These are phyloP conservation scores for Pachypanchax playfairii DNA, from an alignment of 2,113 vertebrate species.

Conservation along the genomic window DNA sequence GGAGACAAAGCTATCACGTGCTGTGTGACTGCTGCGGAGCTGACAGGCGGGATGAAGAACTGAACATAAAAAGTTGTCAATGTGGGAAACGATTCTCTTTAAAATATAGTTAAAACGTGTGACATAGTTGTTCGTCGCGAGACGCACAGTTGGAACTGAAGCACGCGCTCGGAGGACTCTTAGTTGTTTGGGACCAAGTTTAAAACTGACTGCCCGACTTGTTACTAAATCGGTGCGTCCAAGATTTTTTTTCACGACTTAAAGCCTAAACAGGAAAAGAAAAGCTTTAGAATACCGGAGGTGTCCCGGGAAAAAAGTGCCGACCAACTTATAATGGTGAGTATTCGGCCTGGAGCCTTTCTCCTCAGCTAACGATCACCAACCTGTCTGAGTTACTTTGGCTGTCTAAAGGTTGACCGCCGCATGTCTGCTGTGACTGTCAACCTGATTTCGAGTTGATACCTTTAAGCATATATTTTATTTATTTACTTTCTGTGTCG, in stretches of 20 bases:
- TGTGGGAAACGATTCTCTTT: neutral
- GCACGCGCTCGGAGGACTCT: slow-evolving; percentile 14
- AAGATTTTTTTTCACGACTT: neutral
- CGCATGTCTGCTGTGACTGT: neutral
- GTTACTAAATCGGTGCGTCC: neutral
- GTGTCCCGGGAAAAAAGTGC: slow-evolving; percentile 27
- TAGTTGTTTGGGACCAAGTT: slow-evolving; percentile 35
- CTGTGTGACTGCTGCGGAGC: slow-evolving; percentile 15
- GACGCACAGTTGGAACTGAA: slow-evolving; percentile 4
- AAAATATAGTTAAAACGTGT: neutral
- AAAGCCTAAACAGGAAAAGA: neutral
- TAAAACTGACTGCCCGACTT: slow-evolving; percentile 5
- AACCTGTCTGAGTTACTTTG: slow-evolving; percentile 62
- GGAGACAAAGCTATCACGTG: slow-evolving; percentile 65
- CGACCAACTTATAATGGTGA: slow-evolving; percentile 72
- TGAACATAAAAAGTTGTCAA: neutral
- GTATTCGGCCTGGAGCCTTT: slow-evolving; percentile 53
- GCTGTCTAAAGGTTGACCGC: neutral
- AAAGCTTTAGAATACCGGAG: neutral
- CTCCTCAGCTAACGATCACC: slow-evolving; percentile 58
- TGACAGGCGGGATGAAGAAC: neutral
- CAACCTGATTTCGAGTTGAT: neutral
- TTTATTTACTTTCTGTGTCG: neutral
- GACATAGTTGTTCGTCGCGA: neutral
- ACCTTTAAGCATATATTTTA: neutral